These are phyloP conservation scores for Ataeniobius toweri DNA, from an alignment of 2,797 vertebrate species.

Conservation along the genomic window DNA sequence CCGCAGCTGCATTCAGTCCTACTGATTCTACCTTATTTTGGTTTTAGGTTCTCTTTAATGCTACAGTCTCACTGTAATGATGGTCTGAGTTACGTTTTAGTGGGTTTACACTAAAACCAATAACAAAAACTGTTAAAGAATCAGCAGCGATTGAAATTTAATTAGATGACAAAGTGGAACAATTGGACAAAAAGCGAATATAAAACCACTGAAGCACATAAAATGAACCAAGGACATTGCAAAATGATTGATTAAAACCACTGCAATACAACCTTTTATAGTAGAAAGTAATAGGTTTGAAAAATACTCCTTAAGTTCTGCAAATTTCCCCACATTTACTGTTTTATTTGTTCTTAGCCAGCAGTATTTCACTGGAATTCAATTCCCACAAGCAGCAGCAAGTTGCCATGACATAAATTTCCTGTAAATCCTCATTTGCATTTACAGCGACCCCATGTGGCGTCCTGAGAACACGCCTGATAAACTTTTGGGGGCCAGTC, in stretches of 20 bases:
- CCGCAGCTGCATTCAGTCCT: not conserved
- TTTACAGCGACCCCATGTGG: slow-evolving; percentile 30
- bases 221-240: not conserved
- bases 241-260: not conserved
- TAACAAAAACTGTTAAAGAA: not conserved
- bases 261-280: not conserved
- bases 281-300: not conserved
- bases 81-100: too few relatives aligned
- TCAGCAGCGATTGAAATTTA: not conserved
- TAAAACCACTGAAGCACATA: not conserved
- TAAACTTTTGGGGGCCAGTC: slow-evolving; percentile 10
- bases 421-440: not conserved
- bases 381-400: not conserved
- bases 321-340: not conserved
- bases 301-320: not conserved
- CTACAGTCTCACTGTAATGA: not conserved
- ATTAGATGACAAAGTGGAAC: not conserved
- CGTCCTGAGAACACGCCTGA: not conserved
- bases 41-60: not conserved
- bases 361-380: slow-evolving; percentile 13
- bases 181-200: not conserved
- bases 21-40: not conserved
- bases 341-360: not conserved
- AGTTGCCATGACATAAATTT: slow-evolving; percentile 20
- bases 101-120: not conserved